Percentiles rank a stretch among this genome's conserved stretches.
Conservation (phyloP, 2,113 vertebrate species). For the Oryzias woworae region DNA sequence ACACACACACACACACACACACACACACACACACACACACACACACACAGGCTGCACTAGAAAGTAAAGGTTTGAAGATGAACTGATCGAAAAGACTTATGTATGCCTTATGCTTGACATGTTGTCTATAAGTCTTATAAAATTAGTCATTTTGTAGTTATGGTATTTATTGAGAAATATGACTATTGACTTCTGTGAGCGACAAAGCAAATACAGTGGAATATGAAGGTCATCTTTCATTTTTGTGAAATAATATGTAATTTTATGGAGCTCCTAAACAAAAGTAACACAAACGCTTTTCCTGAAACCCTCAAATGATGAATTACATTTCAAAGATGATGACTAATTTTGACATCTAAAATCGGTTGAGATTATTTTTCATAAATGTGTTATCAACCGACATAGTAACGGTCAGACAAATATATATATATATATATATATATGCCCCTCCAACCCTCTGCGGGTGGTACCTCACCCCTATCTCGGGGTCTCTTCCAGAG, state of each 20-base stretch:
- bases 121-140: slow-evolving; percentile 19
- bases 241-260: slow-evolving; percentile 38
- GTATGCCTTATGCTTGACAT: slow-evolving; percentile 3
- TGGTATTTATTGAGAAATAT: slow-evolving; percentile 16
- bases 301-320: too few species aligned
- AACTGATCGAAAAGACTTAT: slow-evolving; percentile 10
- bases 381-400: too few species aligned
- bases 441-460: too few species aligned
- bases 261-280: slow-evolving; percentile 31
- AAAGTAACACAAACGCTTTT: not conserved
- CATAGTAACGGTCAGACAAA: too few species aligned
- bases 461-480: too few species aligned
- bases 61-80: too few species aligned
- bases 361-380: too few species aligned
- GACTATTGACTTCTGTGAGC: slow-evolving; percentile 31
- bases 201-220: slow-evolving; percentile 39
- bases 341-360: too few species aligned
- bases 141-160: slow-evolving; percentile 35
- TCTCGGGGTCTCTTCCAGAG: too few species aligned
- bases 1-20: slow-evolving; percentile 19
- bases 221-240: slow-evolving; percentile 23
- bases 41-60: not conserved
- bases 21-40: slow-evolving; percentile 12
- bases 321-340: too few species aligned
- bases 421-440: too few species aligned